phyloP scores from a whole-genome alignment of 2,113 vertebrate species.

The Syngnathus scovelli region DNA sequence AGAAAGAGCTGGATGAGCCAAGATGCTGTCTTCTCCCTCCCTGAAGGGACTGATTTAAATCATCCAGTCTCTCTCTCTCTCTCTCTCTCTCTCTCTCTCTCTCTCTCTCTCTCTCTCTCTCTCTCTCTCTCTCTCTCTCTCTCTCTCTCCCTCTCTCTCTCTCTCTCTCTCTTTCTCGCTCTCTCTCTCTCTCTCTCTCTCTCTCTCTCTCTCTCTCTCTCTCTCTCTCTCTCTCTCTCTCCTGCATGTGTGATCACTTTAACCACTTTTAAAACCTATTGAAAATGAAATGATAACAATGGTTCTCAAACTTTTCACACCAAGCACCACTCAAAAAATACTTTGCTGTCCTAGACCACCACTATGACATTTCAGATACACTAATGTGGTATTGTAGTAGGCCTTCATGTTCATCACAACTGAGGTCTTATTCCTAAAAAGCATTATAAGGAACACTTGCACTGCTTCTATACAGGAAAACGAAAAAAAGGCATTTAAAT shows the following conservation, averaged over 20 bases:
- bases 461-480: too few relatives aligned
- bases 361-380: neutral
- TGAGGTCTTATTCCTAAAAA: neutral
- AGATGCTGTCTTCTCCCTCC: constrained; percentile 57
- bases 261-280: neutral
- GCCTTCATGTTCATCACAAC: neutral
- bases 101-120: too few relatives aligned
- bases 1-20: constrained; percentile 49
- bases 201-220: constrained; percentile 7
- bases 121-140: too few relatives aligned
- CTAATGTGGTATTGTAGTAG: too few relatives aligned
- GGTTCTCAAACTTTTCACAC: neutral
- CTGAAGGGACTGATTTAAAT: constrained; percentile 48
- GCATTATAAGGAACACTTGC: neutral
- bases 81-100: constrained; percentile 9
- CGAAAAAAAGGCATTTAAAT: too few relatives aligned
- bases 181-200: neutral
- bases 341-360: neutral
- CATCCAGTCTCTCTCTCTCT: constrained; percentile 6
- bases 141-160: too few relatives aligned
- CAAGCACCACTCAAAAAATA: neutral
- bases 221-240: constrained; percentile 6
- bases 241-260: neutral
- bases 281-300: neutral
- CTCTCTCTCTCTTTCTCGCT: neutral